A percentile compares a stretch with the other conserved stretches of the same genome.
phyloP scores from a whole-genome alignment of 1,140 invertebrate genomes.

The Orchesella cincta region DNA sequence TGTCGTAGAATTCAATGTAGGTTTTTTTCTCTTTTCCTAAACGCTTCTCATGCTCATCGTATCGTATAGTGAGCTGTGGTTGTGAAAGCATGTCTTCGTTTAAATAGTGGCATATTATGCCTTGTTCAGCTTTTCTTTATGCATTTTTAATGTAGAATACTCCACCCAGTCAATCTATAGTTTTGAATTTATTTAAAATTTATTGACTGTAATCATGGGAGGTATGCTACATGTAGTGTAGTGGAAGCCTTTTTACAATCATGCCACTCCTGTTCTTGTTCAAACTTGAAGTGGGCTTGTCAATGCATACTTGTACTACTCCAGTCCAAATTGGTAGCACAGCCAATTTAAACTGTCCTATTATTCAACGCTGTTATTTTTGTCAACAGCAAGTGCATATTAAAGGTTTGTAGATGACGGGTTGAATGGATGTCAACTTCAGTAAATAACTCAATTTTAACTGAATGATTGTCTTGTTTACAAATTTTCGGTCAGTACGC shows the following conservation, averaged over 20 bases:
- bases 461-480: background rate
- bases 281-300: slow-evolving; percentile 24
- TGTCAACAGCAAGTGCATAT: slow-evolving; percentile 7
- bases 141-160: slow-evolving; percentile 20
- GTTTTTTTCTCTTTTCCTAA: background rate
- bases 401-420: background rate
- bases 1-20: background rate
- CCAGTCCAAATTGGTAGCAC: background rate
- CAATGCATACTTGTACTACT: background rate
- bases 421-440: background rate
- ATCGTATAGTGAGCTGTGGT: background rate
- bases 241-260: background rate
- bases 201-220: slow-evolving; percentile 25
- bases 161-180: slow-evolving; percentile 15
- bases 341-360: slow-evolving; percentile 9
- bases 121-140: slow-evolving; percentile 9
- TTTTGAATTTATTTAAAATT: slow-evolving; percentile 31
- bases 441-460: slow-evolving; percentile 20
- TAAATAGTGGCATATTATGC: no score
- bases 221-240: background rate
- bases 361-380: background rate
- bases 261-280: slow-evolving; percentile 24
- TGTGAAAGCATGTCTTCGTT: no score
- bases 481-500: background rate
- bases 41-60: background rate